Evolutionary conservation across 1,140 invertebrate genomes (phyloP).

Genomic region (Belonocnema kinseyi): DNA sequence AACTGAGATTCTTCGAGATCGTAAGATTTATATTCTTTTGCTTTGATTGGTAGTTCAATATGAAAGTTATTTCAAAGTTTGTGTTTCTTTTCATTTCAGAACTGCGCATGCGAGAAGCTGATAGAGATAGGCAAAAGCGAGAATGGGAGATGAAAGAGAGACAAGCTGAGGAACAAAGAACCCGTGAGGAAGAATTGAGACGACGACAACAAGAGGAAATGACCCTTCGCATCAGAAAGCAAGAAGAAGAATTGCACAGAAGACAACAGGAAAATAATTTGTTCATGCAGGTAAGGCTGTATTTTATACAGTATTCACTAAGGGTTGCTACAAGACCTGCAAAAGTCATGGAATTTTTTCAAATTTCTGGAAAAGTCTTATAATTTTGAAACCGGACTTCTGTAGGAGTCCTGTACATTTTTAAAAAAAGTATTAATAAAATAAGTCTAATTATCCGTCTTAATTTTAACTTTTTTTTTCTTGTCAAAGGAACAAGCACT

Average conservation of each 20-base stretch:
- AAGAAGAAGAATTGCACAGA: constrained; percentile 89
- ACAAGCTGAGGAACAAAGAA: constrained; percentile 87
- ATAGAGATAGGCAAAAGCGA: constrained; percentile 89
- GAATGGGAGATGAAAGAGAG: constrained; percentile 92
- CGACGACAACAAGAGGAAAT: constrained; percentile 86
- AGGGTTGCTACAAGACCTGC: too few species aligned
- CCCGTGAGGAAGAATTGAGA: constrained; percentile 83
- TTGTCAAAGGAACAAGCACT: constrained; percentile 71
- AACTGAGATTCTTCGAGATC: constrained; percentile 90
- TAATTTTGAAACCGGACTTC: too few species aligned
- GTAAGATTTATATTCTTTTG: constrained; percentile 73
- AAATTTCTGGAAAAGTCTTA: too few species aligned
- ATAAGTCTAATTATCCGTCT: too few species aligned
- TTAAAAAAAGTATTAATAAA: too few species aligned
- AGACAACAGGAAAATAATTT: constrained; percentile 88
- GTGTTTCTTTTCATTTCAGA: constrained; percentile 73
- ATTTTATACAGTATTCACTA: background rate
- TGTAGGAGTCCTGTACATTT: too few species aligned
- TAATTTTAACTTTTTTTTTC: background rate
- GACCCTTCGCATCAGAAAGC: constrained; percentile 83
- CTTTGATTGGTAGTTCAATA: background rate
- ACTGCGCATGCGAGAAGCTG: constrained; percentile 89
- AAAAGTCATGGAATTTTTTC: too few species aligned
- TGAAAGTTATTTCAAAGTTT: too few species aligned
- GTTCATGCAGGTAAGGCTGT: constrained; percentile 82